phyloP scores from a whole-genome alignment of 2,797 vertebrate genomes.

The Peromyscus attwateri region DNA sequence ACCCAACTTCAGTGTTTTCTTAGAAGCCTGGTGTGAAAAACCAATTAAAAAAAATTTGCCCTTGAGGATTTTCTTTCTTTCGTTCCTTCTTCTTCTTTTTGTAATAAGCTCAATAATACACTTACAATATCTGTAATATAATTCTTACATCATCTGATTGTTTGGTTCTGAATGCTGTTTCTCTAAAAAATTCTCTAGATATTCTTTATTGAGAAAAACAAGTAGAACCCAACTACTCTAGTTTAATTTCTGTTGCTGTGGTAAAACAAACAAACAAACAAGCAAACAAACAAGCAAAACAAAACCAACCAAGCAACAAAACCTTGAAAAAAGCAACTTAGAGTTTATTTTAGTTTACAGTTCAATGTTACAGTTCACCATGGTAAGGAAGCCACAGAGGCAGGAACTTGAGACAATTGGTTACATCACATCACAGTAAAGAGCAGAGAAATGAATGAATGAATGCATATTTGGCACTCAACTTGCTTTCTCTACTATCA shows the following conservation, averaged over 20 bases:
- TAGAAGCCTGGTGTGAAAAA: conserved; percentile 52
- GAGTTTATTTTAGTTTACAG: neutral
- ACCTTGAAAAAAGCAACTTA: neutral
- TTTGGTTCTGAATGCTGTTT: neutral
- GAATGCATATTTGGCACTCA: neutral
- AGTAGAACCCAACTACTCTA: neutral
- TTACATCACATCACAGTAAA: neutral
- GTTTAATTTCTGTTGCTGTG: neutral
- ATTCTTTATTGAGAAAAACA: neutral
- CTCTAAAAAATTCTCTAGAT: conserved; percentile 5
- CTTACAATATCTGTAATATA: neutral
- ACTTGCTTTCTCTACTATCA: neutral
- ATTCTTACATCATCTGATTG: conserved; percentile 24
- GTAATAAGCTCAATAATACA: neutral
- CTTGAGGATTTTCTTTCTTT: neutral
- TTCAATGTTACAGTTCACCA: neutral
- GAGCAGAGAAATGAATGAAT: neutral
- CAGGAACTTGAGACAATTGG: neutral
- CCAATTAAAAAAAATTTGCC: neutral
- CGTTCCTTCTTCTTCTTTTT: neutral
- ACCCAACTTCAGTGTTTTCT: neutral
- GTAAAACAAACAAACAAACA: neutral
- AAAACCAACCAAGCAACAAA: neutral
- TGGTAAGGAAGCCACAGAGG: neutral
- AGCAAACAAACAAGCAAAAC: too few species aligned